phyloP scores from a whole-genome alignment of 2,113 vertebrate genomes.

The Campylomormyrus tamandua region DNA sequence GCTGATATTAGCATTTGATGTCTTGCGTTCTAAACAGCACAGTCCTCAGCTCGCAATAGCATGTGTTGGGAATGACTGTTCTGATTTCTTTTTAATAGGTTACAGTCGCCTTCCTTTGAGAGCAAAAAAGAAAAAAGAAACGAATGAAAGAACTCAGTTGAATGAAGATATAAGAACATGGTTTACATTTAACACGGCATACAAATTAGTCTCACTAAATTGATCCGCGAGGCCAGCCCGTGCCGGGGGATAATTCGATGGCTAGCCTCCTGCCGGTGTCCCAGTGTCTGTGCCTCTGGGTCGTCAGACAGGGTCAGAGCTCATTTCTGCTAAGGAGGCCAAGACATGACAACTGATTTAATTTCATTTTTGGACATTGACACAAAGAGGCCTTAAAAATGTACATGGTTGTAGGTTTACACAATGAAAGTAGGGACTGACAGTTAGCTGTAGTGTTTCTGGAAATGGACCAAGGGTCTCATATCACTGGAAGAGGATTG shows the following conservation, averaged over 20 bases:
- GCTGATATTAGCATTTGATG: not conserved
- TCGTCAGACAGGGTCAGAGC: not conserved
- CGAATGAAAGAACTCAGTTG: conserved; percentile 57
- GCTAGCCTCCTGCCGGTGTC: not conserved
- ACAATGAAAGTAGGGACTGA: not conserved
- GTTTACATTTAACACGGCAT: conserved; percentile 57
- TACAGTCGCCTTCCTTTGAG: conserved; percentile 16
- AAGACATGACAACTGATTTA: not conserved
- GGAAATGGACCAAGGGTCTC: not conserved
- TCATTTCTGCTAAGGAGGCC: not conserved
- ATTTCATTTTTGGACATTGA: not conserved
- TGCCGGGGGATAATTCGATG: conserved; percentile 56
- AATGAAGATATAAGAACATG: conserved; percentile 56
- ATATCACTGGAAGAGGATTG: not conserved
- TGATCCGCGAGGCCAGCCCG: conserved; percentile 48
- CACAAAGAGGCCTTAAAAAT: not conserved
- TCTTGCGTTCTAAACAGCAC: not conserved
- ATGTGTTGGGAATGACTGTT: conserved; percentile 28
- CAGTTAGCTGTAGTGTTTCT: not conserved
- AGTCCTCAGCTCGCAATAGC: conserved; percentile 3
- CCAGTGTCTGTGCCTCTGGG: not conserved
- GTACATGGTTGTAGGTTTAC: not conserved
- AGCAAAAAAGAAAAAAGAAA: conserved; percentile 16
- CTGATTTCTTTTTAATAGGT: conserved; percentile 28
- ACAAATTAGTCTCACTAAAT: conserved; percentile 57